Base-by-base conservation (phyloP, 2,888 invertebrate genomes). In the Pristionchus japonicus region DNA sequence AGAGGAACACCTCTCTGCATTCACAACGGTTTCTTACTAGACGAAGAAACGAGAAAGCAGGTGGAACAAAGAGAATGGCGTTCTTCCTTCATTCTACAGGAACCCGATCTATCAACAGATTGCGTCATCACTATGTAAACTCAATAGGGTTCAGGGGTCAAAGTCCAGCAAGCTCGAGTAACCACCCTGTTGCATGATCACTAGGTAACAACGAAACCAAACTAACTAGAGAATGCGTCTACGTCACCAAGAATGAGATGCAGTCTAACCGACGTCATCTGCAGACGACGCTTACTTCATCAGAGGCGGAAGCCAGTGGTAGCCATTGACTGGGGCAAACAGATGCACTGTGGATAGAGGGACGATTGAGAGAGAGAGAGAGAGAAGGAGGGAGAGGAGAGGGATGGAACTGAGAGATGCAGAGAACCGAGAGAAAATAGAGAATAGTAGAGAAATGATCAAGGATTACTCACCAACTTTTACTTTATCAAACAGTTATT, bases 351-450 rank as follows among this genome's bases (percentile, higher is more conserved):
- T 64, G 27, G 64, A 77, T 40, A 77, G 40, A 43, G 20, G 31
- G 74, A 74, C 20, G 20, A 31, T 31, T 70, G n/a, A n/a, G n/a
- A n/a, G n/a, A 40, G 43, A 74, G 47, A 47, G 43, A 83, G 52
- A 37, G 23, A 52, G 27, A 31, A 27, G 23, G 82, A 83, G 11
- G 23, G 82, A 52, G 82, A n/a, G n/a, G n/a, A n/a, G n/a, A n/a
- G n/a, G n/a, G 3, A 52, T 23, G 52, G 52, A 31, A 34, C 23
- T 6, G 52, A 52, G 52, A 80, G 34, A 80, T 80, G 31, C 17
- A 80, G 80, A 80, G 80, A 80, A 7, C n/a, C 15, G 4, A 80
- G 80, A 80, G 47, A 80, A 80, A 74, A 40, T 23, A 74, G 64
- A 67, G 34, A 34, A 67, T 34, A 67, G 31, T 67, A 67, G 64